Percentiles rank a stretch among this genome's conserved stretches.
Evolutionary conservation across 2,797 vertebrate species (phyloP).

Genomic region (Apodemus agrarius): DNA sequence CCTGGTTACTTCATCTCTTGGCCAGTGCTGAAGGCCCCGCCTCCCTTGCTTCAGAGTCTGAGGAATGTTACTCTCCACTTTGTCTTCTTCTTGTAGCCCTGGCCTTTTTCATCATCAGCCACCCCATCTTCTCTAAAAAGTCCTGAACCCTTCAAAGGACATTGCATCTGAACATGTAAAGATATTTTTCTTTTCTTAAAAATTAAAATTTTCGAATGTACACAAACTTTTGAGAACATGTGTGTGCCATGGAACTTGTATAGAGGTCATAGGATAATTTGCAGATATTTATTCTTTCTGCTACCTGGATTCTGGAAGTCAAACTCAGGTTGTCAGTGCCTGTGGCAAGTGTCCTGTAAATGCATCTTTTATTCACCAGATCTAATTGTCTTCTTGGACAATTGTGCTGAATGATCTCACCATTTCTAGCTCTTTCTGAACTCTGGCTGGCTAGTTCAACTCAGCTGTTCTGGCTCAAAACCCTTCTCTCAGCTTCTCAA

Average conservation of each 20-base stretch:
- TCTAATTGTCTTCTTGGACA: background rate
- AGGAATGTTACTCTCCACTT: background rate
- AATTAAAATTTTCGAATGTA: background rate
- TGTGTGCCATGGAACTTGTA: background rate
- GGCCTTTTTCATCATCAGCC: background rate
- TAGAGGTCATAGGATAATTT: background rate
- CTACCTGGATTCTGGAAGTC: background rate
- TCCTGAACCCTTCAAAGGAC: background rate
- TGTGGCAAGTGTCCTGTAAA: background rate
- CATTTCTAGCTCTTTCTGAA: background rate
- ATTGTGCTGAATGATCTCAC: background rate
- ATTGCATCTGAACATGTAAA: background rate
- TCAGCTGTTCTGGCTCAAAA: background rate
- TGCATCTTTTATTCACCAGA: background rate
- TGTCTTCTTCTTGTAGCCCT: background rate
- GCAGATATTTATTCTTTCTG: background rate
- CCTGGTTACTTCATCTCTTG: background rate
- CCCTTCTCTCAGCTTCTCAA: background rate
- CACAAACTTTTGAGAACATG: background rate
- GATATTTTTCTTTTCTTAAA: background rate
- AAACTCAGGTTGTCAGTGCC: background rate
- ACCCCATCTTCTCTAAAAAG: background rate
- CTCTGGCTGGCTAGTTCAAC: background rate
- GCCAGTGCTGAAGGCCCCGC: background rate
- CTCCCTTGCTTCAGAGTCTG: background rate